Evolutionary conservation across 2,113 vertebrate genomes (phyloP), one percentile per base, ranked within the genome.

Genomic region (Morone chrysops): DNA sequence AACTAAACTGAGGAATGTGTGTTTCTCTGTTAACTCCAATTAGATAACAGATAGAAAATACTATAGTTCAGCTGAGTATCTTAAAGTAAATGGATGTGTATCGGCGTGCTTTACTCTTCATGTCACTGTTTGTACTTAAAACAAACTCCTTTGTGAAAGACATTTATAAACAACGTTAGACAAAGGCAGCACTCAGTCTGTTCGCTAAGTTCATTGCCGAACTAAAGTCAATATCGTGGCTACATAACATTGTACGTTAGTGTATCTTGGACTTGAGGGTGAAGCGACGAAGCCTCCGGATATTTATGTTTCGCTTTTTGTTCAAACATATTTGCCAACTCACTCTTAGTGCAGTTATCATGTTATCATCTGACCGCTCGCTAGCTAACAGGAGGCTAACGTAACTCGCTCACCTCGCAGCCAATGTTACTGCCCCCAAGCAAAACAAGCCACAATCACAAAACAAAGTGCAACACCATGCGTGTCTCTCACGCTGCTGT

Each of bases 321-420:
- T 22, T 73, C 8, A 13, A 4, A 59, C 25, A 51, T 36, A 43
- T 72, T 60, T 67, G 54, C 68, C 57, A 60, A 75, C 41, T 83
- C 79, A 75, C 31, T 31, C 31, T 4, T 31, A 25, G 31, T 31
- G 31, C 31, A 31, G 31, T 31, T 31, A 31, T 31, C 31, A 25
- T 25, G 25, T 25, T 25, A 25, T 25, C 31, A 31, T 31, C 31
- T 31, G 3, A 31, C 31, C 31, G 31, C 31, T 31, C 9, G 14
- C 48, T 41, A 43, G 89, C 56, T 78, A 85, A 63, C 80, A 10
- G 13, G 0, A 48, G 40, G 80, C 90, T 87, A 89, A 60, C 68
- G 9, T 54, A 41, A n/a, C 12, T 22, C 40, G 86, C 87, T 87
- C 82, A 74, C 63, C 8, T 13, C 41, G 10, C 9, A 17, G 40